Conservation (phyloP, 2,797 vertebrate species). For the Merluccius polli region DNA sequence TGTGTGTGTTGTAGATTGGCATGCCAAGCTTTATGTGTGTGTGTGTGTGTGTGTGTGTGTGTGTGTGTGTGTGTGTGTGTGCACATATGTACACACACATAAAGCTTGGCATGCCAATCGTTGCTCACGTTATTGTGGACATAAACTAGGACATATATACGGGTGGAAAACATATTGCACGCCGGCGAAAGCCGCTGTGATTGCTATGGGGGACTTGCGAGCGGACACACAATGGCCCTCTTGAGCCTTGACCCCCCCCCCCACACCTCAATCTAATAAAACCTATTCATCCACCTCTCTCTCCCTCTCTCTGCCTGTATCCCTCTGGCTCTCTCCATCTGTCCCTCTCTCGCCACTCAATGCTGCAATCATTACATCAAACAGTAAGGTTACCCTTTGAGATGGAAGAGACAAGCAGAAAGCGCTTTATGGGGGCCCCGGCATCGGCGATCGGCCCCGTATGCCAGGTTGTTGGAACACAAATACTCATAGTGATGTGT, state of each 20-base stretch:
- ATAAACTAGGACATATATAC: not conserved
- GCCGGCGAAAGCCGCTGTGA: constrained; percentile 22
- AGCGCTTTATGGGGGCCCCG: constrained; percentile 35
- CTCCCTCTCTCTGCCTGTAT: not conserved
- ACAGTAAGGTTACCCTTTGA: constrained; percentile 43
- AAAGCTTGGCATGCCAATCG: not conserved
- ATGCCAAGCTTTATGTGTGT: too few relatives aligned
- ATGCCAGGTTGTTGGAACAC: not conserved
- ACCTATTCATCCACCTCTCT: constrained; percentile 13
- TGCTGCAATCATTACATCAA: constrained; percentile 44
- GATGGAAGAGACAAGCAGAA: constrained; percentile 32
- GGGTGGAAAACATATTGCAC: not conserved
- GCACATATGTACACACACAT: not conserved
- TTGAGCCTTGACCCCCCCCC: constrained; percentile 31
- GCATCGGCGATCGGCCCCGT: too few relatives aligned
- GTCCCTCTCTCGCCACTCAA: constrained; percentile 15
- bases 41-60: too few relatives aligned
- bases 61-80: too few relatives aligned
- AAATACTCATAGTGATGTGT: not conserved
- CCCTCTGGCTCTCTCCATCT: constrained; percentile 2
- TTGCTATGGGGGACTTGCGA: constrained; percentile 10
- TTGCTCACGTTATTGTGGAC: not conserved
- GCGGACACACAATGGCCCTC: constrained; percentile 35
- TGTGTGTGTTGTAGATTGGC: too few relatives aligned
- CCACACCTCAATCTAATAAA: constrained; percentile 39